Conservation (phyloP, 2,888 invertebrate genomes). For the Anoplius nigerrimus region DNA sequence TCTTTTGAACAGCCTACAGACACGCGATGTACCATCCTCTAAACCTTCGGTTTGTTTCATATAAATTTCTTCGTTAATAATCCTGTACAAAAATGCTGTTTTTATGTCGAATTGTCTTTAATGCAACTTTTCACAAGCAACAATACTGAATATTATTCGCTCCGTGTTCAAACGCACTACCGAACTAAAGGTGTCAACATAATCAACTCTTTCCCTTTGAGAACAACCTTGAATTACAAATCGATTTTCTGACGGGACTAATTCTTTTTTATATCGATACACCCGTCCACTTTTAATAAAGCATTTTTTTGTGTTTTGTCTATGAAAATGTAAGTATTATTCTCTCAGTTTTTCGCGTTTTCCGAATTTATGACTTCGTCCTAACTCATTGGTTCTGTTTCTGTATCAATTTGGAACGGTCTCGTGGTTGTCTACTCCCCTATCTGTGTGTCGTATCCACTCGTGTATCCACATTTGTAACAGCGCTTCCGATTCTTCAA, state of each 20-base stretch:
- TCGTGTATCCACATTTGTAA: neutral
- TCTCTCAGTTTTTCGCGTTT: neutral
- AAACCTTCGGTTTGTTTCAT: neutral
- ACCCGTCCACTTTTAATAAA: neutral
- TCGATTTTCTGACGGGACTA: too few species aligned
- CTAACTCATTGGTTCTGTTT: neutral
- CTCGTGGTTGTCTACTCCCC: neutral
- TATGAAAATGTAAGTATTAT: neutral
- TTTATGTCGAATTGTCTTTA: slow-evolving; percentile 23
- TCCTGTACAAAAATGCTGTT: slow-evolving; percentile 32
- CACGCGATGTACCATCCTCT: neutral
- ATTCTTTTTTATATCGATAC: neutral
- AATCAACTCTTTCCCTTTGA: slow-evolving; percentile 14
- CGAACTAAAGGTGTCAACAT: slow-evolving; percentile 30
- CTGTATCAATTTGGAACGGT: too few species aligned
- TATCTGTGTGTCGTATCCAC: too few species aligned
- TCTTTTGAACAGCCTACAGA: slow-evolving; percentile 26
- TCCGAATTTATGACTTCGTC: neutral
- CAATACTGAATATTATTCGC: neutral
- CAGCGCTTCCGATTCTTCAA: slow-evolving; percentile 1
- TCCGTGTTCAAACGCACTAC: neutral
- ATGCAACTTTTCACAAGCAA: neutral
- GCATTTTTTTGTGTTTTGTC: too few species aligned
- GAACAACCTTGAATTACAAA: slow-evolving; percentile 18
- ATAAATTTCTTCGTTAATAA: slow-evolving; percentile 14